Base-by-base conservation (phyloP, 2,888 invertebrate species). In the Calameuta filiformis region DNA sequence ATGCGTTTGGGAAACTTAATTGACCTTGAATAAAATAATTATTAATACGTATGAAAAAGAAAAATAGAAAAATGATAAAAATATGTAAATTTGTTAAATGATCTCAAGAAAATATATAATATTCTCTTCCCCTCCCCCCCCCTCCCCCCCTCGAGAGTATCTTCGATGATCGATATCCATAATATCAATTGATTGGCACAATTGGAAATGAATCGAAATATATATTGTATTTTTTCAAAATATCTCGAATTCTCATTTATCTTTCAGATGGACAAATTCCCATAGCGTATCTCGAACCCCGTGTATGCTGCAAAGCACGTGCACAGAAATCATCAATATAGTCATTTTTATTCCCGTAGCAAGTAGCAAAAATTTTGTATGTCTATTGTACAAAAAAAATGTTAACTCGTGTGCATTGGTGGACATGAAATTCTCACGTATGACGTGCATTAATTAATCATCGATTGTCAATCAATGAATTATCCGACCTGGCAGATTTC, bases 281-380 rank as follows among this genome's bases (percentile, higher is more conserved):
- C 33, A 15, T 31, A 15, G 31, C 81, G 30, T 85, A 83, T 75
- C 84, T 40, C 15, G 40, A 85, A 11, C 91, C 90, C 81, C 79
- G 80, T 33, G 84, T 81, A 12, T 92, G 91, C 81, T 88, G 89
- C 40, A 87, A 85, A 76, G 79, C 84, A 69, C 91, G 89, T 79
- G 82, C 83, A 35, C 86, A 87, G 75, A 90, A 89, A 79, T 89
- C 90, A 3, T 91, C 91, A 40, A 87, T 92, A 81, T 89, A 88
- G 87, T 31, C 90, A 92, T 77, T 84, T 86, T 23, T 84, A 85
- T 68, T 79, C 86, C 12, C 92, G 92, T 79, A 92, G 92, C 31
- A 89, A 92, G 81, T 90, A 89, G 77, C 89, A 90, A 68, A 88
- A 88, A 88, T 83, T 92, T 91, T 84, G 81, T 82, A 11, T 92